Percentiles rank a stretch among this genome's conserved stretches.
phyloP scores from a whole-genome alignment of 1,140 invertebrate genomes.

The Drosophila bocki region DNA sequence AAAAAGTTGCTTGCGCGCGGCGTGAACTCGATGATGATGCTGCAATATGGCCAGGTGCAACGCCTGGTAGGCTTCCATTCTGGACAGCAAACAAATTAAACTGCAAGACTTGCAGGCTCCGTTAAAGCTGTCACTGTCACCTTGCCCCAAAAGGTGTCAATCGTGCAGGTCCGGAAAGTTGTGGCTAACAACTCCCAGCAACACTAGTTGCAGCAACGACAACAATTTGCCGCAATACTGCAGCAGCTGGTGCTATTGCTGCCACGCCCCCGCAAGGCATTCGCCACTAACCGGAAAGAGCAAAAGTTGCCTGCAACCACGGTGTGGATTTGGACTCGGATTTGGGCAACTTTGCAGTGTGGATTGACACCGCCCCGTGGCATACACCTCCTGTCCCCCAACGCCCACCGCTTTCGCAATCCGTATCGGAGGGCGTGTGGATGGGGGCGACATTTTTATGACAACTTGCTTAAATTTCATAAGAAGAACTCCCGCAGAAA shows the following conservation, averaged over 20 bases:
- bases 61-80: constrained; percentile 37
- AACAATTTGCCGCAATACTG: constrained; percentile 49
- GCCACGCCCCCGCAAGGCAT: constrained; percentile 19
- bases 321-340: constrained; percentile 57
- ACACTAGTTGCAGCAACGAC: constrained; percentile 21
- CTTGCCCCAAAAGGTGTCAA: constrained; percentile 74
- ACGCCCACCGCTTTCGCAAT: neutral
- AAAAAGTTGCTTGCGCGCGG: constrained; percentile 26
- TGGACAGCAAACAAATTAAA: constrained; percentile 53
- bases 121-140: constrained; percentile 63
- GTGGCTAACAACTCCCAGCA: constrained; percentile 49
- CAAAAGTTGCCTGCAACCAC: constrained; percentile 74
- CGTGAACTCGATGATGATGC: constrained; percentile 24
- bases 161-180: constrained; percentile 71
- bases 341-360: constrained; percentile 62
- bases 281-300: constrained; percentile 68
- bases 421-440: constrained; percentile 20
- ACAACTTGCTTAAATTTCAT: constrained; percentile 81
- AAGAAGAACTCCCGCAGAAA: constrained; percentile 57
- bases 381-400: neutral
- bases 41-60: constrained; percentile 23
- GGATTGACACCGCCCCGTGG: constrained; percentile 48
- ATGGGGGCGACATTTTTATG: constrained; percentile 78
- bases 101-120: constrained; percentile 42
- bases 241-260: constrained; percentile 31